phyloP scores from a whole-genome alignment of 1,140 invertebrate genomes.

The Tetramorium parvispinum region DNA sequence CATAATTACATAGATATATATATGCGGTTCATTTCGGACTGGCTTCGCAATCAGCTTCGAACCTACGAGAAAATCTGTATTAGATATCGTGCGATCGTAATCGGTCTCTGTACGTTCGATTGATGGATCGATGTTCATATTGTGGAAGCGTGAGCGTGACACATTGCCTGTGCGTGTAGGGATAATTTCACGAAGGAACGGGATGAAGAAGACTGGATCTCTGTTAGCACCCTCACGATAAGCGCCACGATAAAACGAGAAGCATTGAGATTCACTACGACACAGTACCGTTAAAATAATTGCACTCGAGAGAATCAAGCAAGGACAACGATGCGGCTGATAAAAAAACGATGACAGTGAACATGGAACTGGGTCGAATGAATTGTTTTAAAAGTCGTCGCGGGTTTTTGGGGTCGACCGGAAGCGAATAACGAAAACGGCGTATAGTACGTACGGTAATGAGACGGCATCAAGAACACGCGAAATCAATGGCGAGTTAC shows the following conservation, averaged over 20 bases:
- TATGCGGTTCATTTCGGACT: constrained; percentile 53
- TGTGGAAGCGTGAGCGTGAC: constrained; percentile 20
- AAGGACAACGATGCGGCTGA: constrained; percentile 23
- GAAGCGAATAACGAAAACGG: background rate
- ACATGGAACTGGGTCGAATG: constrained; percentile 61
- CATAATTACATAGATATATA: constrained; percentile 52
- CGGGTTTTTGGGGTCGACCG: background rate
- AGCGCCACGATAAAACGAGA: constrained; percentile 29
- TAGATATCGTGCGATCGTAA: constrained; percentile 37
- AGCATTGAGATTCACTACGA: background rate
- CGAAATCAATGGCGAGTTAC: constrained; percentile 76
- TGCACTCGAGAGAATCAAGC: constrained; percentile 20
- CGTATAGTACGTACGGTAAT: background rate
- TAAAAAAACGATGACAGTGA: constrained; percentile 47
- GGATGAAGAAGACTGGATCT: background rate
- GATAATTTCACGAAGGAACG: constrained; percentile 2
- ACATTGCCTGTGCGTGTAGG: constrained; percentile 48
- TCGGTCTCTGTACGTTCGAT: background rate
- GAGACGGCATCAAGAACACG: constrained; percentile 26
- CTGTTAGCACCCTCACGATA: constrained; percentile 62
- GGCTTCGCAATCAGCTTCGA: constrained; percentile 44
- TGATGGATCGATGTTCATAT: background rate
- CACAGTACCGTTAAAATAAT: constrained; percentile 6
- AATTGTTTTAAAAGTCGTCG: constrained; percentile 27
- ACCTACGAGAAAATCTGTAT: constrained; percentile 59